Conservation (phyloP, 30 jellyfish, hydroid and myxozoan species). For the Aurelia aurita region DNA sequence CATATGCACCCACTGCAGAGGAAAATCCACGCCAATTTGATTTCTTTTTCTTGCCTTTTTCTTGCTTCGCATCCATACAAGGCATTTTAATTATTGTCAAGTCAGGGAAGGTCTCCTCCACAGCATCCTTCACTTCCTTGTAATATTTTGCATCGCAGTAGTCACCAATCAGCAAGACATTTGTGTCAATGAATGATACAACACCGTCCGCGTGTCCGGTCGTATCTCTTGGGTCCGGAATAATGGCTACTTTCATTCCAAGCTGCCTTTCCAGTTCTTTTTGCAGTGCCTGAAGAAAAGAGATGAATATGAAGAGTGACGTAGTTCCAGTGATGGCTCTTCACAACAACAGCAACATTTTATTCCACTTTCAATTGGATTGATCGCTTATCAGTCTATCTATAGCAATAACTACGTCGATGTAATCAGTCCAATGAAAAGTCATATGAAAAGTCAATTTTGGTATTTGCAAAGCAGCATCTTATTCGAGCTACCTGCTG, state of each 20-base stretch:
- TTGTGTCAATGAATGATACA: constrained; percentile 65
- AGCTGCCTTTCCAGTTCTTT: constrained; percentile 17
- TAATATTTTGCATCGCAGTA: constrained; percentile 56
- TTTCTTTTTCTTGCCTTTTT: constrained; percentile 19
- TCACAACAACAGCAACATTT: no score
- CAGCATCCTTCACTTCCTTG: constrained; percentile 52
- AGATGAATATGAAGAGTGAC: not conserved
- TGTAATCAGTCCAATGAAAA: no score
- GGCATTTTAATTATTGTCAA: constrained; percentile 51
- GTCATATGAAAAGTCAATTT: no score
- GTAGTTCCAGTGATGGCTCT: not conserved
- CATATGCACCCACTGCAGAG: constrained; percentile 65
- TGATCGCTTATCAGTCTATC: no score
- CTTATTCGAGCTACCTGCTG: no score
- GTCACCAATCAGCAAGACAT: constrained; percentile 58
- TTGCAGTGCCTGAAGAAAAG: constrained; percentile 5
- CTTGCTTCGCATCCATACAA: constrained; percentile 45
- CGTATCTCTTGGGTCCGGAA: constrained; percentile 76
- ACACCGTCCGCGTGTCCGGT: constrained; percentile 81
- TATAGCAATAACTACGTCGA: no score
- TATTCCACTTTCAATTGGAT: no score
- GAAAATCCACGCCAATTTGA: constrained; percentile 64
- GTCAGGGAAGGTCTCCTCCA: constrained; percentile 49
- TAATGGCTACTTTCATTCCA: constrained; percentile 62
- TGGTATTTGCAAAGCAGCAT: no score